Conservation (phyloP, 2,797 vertebrate species). For the Iguana delicatissima region DNA sequence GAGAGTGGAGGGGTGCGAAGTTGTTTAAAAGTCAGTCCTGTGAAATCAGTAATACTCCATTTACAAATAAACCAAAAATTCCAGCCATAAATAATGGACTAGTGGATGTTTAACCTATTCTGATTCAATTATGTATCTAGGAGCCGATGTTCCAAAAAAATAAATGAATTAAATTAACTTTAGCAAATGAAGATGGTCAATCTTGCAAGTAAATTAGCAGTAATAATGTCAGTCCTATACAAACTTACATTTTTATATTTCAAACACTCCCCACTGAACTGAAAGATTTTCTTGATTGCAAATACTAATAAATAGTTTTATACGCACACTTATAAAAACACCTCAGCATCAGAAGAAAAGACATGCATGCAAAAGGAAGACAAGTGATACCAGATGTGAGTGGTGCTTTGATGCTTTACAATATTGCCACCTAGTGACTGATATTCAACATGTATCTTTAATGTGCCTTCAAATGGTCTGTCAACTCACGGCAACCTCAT, state of each 20-base stretch:
- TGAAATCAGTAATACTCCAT: background rate
- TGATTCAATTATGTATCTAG: background rate
- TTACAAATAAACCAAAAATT: background rate
- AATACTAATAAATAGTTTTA: too few relatives aligned
- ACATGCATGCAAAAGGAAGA: background rate
- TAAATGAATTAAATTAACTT: background rate
- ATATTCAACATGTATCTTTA: background rate
- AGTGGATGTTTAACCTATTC: background rate
- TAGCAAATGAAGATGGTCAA: too few relatives aligned
- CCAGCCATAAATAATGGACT: background rate
- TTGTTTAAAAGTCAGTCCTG: background rate
- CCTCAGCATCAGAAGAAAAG: too few relatives aligned
- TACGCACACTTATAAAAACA: too few relatives aligned
- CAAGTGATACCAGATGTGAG: background rate
- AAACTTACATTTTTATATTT: too few relatives aligned
- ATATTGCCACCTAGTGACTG: conserved; percentile 13
- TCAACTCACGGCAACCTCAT: too few relatives aligned
- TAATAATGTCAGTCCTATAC: too few relatives aligned
- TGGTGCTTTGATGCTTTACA: background rate
- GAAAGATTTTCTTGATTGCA: too few relatives aligned
- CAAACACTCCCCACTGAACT: too few relatives aligned
- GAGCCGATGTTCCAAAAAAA: background rate
- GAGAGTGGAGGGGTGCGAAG: background rate
- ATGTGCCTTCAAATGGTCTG: too few relatives aligned
- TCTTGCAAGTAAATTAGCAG: too few relatives aligned